Base-by-base conservation (phyloP, 2,113 vertebrate genomes). In the Apteryx owenii region DNA sequence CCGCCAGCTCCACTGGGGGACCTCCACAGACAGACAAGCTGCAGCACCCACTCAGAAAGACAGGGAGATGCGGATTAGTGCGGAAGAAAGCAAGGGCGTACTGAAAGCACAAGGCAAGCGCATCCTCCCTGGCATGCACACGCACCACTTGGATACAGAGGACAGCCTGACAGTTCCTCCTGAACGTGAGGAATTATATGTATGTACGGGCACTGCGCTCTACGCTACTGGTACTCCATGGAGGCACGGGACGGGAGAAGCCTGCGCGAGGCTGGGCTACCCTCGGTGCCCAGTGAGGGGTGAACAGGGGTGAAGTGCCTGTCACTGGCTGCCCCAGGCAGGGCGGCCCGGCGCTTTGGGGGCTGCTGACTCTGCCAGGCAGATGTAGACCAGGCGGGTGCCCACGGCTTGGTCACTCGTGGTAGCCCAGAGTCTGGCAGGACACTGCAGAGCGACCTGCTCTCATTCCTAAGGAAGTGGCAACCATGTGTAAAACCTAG, bases 21-120 rank as follows among this genome's bases (percentile, higher is more conserved):
- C 28, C 33, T 94, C 54, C 56, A 83, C 46, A 70, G 92, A 56
- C 86, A 93, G 83, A 65, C 56, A 82, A 85, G 38, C 51, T 91
- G 72, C 87, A 85, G 77, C 95, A 97, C 21, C 78, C 93, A 94
- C 89, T 75, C 96, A 91, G 85, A 93, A 81, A 91, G 78, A 89
- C 81, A 88, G 40, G 81, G 66, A 85, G 75, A 95, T 21, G 71
- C 54, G 54, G 78, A 58, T 97, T 96, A 97, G 91, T 94, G 86
- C 77, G 80, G 87, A 93, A 83, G 64, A 80, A 83, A 91, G 71
- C 58, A 88, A 79, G 40, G 60, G 25, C 33, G 79, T 19, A 77
- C 33, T 50, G 71, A 75, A 88, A 96, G 71, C 31, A 25, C 44
- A 66, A 26, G 58, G 60, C 50, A 83, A 85, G 38, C 85, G 28